Evolutionary conservation across 35 echinoderm and acorn worm genomes (phyloP), one percentile per base, ranked within the genome.

Genomic region (Strongylocentrotus purpuratus): DNA sequence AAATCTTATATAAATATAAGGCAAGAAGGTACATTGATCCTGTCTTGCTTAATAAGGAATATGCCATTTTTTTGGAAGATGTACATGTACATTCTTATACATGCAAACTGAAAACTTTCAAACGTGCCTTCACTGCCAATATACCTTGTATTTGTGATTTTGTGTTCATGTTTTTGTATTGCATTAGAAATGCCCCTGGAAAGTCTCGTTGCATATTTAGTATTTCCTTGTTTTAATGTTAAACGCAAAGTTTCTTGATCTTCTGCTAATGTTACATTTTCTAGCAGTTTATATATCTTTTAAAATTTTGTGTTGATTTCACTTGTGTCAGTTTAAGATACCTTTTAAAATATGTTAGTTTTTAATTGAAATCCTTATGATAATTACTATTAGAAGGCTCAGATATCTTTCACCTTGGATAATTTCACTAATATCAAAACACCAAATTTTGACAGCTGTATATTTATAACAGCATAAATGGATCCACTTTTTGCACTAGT

Each of bases 121-220:
- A 32, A 87, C 33, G 86, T 87, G 86, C 86, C 86, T 87, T 87
- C 86, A 87, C 86, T 87, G 86, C 86, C 86, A n/a, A 87, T 7
- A 35, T 31, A 87, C 20, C 9, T 59, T 14, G 17, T 12, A 59
- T 17, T 17, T 59, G 52, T 78, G 5, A 78, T 28, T 89, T 45
- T 89, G 45, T 89, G 32, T 46, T 46, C n/a, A 11, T 89, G 33
- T 46, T 46, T 33, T 89, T 89, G 33, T 89, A 28, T 89, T 46
- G 87, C 32, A 89, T 89, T 89, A 89, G 87, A 89, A 89, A 89
- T 89, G 87, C 87, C 10, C 87, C 33, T 45, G 20, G 25, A n/a
- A 78, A 78, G 48, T 10, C 48, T 13, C 6, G 8, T 50, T 0
- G 50, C 15, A 15, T 55, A 55, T 55, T 55, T 55, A 55, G 50